Base-by-base conservation (phyloP, 1,140 invertebrate genomes). In the Leptinotarsa undecemlineata region DNA sequence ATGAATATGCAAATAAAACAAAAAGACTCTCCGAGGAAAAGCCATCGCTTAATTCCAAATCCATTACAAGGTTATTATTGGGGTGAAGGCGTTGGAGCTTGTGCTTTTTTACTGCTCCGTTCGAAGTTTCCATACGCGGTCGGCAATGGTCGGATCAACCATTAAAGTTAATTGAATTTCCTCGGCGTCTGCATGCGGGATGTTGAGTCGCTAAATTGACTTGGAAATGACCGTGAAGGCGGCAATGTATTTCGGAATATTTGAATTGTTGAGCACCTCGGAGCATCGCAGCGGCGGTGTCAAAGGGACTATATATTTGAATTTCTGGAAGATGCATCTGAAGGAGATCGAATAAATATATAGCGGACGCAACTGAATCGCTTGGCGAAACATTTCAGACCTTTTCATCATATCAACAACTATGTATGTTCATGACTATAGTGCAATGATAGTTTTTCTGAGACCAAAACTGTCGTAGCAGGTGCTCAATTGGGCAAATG, bases 111-210 rank as follows among this genome's bases (percentile, higher is more conserved):
- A 81, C 78, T 73, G 78, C 74, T 74, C 74, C 72, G 77, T 67
- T 74, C 73, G 71, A 74, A 78, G 76, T 74, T 77, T 71, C 68
- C 67, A 73, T 74, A 77, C 51, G 51, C 51, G 51, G 51, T 57
- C 74, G 77, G 77, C 81, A 80, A 80, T 79, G 79, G 79, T 76
- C 79, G 82, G 81, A 84, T 83, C 82, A 83, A 82, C 82, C 84
- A 85, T 85, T 85, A 85, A 85, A 85, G 82, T 85, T 85, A 85
- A 85, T 85, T 85, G 84, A 85, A 85, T 85, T 85, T 85, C 81
- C 82, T 83, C 77, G 76, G 81, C 81, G 79, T 81, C 80, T 78
- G 78, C 81, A 80, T 81, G 79, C 79, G 79, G 75, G 75, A 82
- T 83, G 80, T 79, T 81, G 79, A 84, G 80, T 79, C 82, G 79